phyloP scores from a whole-genome alignment of 2,888 invertebrate genomes.

The Macrostomum cliftonense region DNA sequence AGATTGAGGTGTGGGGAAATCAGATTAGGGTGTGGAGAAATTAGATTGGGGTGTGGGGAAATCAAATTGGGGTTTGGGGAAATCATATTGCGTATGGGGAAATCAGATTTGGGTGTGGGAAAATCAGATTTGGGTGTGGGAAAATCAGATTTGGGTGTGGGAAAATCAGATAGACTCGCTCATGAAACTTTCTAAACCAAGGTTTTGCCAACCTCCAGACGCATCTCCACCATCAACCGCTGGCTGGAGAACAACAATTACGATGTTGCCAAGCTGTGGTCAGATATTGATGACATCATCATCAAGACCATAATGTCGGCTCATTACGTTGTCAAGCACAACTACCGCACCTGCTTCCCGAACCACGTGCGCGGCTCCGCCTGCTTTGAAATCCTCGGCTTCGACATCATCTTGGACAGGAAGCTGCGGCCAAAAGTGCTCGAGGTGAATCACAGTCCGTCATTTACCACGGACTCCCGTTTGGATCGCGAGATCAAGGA shows the following conservation, averaged over 20 bases:
- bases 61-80: too few species aligned
- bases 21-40: too few species aligned
- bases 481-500: conserved; percentile 71
- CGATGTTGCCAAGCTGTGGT: conserved; percentile 29
- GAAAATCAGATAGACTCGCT: too few species aligned
- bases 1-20: too few species aligned
- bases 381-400: conserved; percentile 75
- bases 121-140: too few species aligned
- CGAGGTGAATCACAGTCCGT: conserved; percentile 72
- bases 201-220: conserved; percentile 19
- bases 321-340: conserved; percentile 64
- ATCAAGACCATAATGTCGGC: conserved; percentile 74
- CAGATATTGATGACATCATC: conserved; percentile 66
- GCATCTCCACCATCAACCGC: conserved; percentile 56
- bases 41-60: too few species aligned
- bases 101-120: too few species aligned
- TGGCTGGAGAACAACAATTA: conserved; percentile 23
- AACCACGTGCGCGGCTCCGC: conserved; percentile 64
- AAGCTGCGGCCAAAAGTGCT: conserved; percentile 64
- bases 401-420: conserved; percentile 67
- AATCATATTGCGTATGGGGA: too few species aligned
- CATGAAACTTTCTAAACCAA: too few species aligned
- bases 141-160: too few species aligned
- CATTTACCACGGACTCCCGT: conserved; percentile 69
- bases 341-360: conserved; percentile 48